Evolutionary conservation across 2,797 vertebrate genomes (phyloP), one percentile per base, ranked within the genome.

Genomic region (Diceros bicornis): DNA sequence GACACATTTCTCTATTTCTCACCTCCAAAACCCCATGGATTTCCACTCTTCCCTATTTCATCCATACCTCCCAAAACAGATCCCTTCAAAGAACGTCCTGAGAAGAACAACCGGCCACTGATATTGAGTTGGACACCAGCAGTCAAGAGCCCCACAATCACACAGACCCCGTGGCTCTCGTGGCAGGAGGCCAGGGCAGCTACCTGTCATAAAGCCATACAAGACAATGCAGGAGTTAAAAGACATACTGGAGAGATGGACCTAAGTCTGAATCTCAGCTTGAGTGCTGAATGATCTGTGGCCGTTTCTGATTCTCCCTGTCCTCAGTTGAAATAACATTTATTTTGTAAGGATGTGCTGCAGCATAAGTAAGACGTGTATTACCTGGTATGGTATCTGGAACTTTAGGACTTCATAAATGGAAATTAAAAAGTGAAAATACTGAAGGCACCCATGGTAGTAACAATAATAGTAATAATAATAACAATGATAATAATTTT

Each of bases 161-260:
- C 98, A 1, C 98, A 98, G 66, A 99, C 99, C 2, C 99, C 99
- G 97, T 98, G 99, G 61, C 98, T 99, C 47, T 97, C 97, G 2
- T 97, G n/a, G 89, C 98, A 99, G 5, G 99, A 99, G 97, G 99
- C 98, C 81, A 99, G 96, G 10, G 99, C 99, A 85, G 98, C 98
- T 78, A 98, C 98, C 99, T 99, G 96, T 50, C 83, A 34, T 32
- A 75, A 93, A 71, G 34, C 59, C 93, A 83, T 23, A 72, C 13
- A 55, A 82, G 32, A n/a, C 4, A 86, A 82, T 64, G 20, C 13
- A 25, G 69, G 14, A 16, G 23, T 85, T 92, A 92, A 61, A 52
- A 55, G 18, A 74, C 20, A 16, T 62, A 21, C 52, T 11, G 69
- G 9, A 69, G 32, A 50, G 34, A 6, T 34, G 25, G 18, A 61